Percentiles rank a stretch among this genome's conserved stretches.
Evolutionary conservation across 2,888 invertebrate species (phyloP).

Genomic region (Scaeva pyrastri): DNA sequence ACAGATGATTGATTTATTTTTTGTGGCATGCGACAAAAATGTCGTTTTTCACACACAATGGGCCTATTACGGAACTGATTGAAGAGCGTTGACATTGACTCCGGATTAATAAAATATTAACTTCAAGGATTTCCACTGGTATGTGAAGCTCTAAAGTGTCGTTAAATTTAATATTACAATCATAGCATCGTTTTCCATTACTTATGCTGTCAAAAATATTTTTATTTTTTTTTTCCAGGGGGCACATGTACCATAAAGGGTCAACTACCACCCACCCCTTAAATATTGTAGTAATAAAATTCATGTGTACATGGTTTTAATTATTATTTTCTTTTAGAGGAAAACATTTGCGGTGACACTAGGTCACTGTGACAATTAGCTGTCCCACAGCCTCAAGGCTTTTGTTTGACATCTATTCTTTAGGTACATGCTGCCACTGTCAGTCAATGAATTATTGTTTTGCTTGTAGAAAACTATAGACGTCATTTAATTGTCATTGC

Average conservation of each 20-base stretch:
- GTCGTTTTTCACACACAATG: conserved; percentile 34
- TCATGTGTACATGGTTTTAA: conserved; percentile 16
- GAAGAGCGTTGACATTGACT: conserved; percentile 64
- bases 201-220: conserved; percentile 38
- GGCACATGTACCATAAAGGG: not conserved
- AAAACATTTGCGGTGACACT: conserved; percentile 49
- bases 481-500: conserved; percentile 62
- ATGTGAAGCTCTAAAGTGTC: not conserved
- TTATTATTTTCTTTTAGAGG: conserved; percentile 22
- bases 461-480: conserved; percentile 32
- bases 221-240: not conserved
- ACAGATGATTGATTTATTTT: conserved; percentile 59
- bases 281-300: not conserved
- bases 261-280: not conserved
- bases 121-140: conserved; percentile 50
- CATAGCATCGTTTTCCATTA: conserved; percentile 26
- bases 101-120: conserved; percentile 53
- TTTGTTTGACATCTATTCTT: conserved; percentile 6
- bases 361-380: conserved; percentile 68
- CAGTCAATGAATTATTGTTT: conserved; percentile 14
- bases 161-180: conserved; percentile 54
- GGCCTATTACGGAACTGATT: conserved; percentile 51
- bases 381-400: conserved; percentile 35
- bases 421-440: not conserved
- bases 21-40: conserved; percentile 49